phyloP scores from a whole-genome alignment of 2,888 invertebrate genomes.

The Piscicola geometra region DNA sequence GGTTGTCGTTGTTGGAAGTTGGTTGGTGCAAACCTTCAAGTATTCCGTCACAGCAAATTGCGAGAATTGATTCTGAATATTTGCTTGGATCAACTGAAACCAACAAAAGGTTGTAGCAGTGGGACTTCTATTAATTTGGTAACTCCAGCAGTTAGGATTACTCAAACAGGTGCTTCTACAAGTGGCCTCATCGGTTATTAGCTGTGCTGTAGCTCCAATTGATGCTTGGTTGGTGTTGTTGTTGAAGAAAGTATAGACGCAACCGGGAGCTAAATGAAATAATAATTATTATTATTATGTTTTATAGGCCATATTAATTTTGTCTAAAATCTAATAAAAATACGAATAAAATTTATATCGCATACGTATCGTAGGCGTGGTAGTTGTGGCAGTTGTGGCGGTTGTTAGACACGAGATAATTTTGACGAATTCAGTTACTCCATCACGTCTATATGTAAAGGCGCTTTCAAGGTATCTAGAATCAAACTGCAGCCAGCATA shows the following conservation, averaged over 20 bases:
- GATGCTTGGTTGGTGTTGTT: not conserved
- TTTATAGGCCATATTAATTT: too few relatives aligned
- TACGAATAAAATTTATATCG: too few relatives aligned
- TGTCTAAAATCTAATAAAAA: too few relatives aligned
- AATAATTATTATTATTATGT: too few relatives aligned
- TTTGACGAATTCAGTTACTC: constrained; percentile 20
- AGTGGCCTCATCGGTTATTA: not conserved
- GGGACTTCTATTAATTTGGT: not conserved
- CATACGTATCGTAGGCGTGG: not conserved
- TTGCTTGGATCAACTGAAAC: not conserved
- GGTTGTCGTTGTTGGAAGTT: not conserved
- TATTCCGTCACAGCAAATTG: not conserved
- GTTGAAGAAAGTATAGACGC: not conserved
- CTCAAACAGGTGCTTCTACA: not conserved
- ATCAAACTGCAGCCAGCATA: constrained; percentile 32
- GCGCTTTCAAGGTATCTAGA: not conserved
- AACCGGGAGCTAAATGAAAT: not conserved
- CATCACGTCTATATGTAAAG: not conserved
- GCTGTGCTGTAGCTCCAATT: not conserved
- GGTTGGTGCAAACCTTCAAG: not conserved
- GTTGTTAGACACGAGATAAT: not conserved
- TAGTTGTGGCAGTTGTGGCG: not conserved
- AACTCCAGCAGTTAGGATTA: not conserved
- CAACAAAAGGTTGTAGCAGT: not conserved
- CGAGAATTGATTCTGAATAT: not conserved